Conservation (phyloP, 2,888 invertebrate genomes). For the Ichneumoninae sp. region DNA sequence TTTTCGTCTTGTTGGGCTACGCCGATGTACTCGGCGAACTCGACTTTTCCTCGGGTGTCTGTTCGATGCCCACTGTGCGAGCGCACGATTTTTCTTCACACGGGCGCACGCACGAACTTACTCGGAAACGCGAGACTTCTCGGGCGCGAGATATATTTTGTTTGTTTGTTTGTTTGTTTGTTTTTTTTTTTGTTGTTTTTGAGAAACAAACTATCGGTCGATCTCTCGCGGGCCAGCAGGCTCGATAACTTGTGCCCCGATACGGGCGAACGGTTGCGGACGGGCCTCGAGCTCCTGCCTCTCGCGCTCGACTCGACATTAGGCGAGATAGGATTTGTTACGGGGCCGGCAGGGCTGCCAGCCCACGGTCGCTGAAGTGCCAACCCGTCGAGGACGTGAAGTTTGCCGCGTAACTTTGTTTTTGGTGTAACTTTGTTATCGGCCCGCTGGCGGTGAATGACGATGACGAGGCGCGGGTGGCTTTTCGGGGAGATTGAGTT, state of each 20-base stretch:
- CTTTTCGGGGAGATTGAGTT: no score
- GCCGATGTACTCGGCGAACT: conserved; percentile 62
- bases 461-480: no score
- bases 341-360: conserved; percentile 76
- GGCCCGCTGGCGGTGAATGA: no score
- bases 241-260: conserved; percentile 70
- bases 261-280: conserved; percentile 74
- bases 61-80: background rate
- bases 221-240: conserved; percentile 52
- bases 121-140: background rate
- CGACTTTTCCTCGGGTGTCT: conserved; percentile 20
- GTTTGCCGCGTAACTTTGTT: background rate
- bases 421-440: background rate
- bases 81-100: background rate
- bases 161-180: background rate
- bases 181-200: conserved; percentile 2
- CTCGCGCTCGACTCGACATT: conserved; percentile 78
- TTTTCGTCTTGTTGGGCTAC: conserved; percentile 42
- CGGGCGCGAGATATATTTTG: background rate
- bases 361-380: conserved; percentile 27
- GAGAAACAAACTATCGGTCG: conserved; percentile 14
- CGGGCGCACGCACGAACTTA: background rate
- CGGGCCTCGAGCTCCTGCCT: conserved; percentile 75
- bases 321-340: conserved; percentile 73
- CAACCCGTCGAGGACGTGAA: background rate